Evolutionary conservation across 2,888 invertebrate genomes (phyloP).

Genomic region (Agrotis clavis): DNA sequence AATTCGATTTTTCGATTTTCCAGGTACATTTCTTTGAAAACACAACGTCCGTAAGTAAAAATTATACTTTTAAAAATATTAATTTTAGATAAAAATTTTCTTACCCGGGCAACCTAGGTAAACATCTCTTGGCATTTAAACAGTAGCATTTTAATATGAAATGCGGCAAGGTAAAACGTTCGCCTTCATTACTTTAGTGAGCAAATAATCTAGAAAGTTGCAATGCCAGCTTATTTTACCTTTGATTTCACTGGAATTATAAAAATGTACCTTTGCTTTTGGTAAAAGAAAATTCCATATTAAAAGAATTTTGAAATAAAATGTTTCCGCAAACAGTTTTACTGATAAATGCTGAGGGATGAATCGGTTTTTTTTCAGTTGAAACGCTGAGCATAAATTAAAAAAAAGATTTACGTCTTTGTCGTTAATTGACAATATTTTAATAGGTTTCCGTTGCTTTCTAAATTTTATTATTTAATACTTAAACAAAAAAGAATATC

Average conservation of each 20-base stretch:
- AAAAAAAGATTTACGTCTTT: background rate
- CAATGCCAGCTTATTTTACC: conserved; percentile 24
- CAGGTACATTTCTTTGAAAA: conserved; percentile 1
- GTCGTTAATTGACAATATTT: background rate
- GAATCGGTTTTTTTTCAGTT: background rate
- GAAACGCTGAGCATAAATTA: background rate
- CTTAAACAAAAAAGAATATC: background rate
- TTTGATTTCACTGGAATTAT: conserved; percentile 13
- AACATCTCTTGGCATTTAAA: conserved; percentile 27
- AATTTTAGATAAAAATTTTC: conserved; percentile 5
- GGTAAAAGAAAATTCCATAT: background rate
- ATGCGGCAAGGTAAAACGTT: conserved; percentile 18
- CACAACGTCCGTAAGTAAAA: background rate
- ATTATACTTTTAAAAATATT: conserved; percentile 4
- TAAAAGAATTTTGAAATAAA: conserved; percentile 16
- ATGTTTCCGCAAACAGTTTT: background rate
- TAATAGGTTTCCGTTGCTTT: background rate
- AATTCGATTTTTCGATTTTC: background rate
- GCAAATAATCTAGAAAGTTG: conserved; percentile 46
- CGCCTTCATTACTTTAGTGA: conserved; percentile 36
- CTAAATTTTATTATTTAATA: background rate
- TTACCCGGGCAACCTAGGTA: background rate
- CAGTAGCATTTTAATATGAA: conserved; percentile 8
- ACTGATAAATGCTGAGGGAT: background rate
- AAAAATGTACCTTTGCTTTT: background rate